phyloP scores from a whole-genome alignment of 2,888 invertebrate species.

The Morpho deidamia region DNA sequence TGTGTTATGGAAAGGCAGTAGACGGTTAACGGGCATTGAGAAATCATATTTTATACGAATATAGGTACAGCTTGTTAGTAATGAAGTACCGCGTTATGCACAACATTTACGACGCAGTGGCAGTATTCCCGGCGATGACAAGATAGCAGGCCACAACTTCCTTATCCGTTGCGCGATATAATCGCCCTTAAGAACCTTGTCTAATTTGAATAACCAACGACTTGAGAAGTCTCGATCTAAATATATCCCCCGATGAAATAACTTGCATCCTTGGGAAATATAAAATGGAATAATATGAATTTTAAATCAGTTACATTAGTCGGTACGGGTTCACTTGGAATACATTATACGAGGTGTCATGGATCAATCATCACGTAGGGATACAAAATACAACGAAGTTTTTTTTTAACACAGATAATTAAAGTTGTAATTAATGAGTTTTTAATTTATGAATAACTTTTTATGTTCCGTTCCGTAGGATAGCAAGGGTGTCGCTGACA shows the following conservation, averaged over 20 bases:
- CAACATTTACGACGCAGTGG: slow-evolving; percentile 30
- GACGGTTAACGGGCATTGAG: slow-evolving; percentile 17
- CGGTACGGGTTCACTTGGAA: slow-evolving; percentile 27
- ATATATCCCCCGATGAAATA: slow-evolving; percentile 46
- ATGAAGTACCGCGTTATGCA: slow-evolving; percentile 18
- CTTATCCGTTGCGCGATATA: slow-evolving; percentile 66
- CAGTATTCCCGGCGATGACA: slow-evolving; percentile 47
- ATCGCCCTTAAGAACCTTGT: slow-evolving; percentile 53
- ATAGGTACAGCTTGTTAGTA: slow-evolving; percentile 14
- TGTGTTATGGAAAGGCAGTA: slow-evolving; percentile 17
- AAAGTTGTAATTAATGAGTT: neutral
- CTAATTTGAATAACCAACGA: slow-evolving; percentile 62
- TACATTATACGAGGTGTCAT: slow-evolving; percentile 10
- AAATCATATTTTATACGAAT: slow-evolving; percentile 21
- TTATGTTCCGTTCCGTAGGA: no score
- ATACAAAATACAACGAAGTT: slow-evolving; percentile 1
- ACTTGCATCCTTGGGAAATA: slow-evolving; percentile 46
- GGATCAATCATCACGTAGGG: slow-evolving; percentile 2
- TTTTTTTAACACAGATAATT: slow-evolving; percentile 2
- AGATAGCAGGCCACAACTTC: slow-evolving; percentile 56
- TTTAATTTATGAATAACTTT: neutral
- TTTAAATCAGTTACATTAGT: slow-evolving; percentile 26
- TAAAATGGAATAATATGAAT: slow-evolving; percentile 23
- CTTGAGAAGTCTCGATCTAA: slow-evolving; percentile 45
- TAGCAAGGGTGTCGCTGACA: no score